Evolutionary conservation across 1,140 invertebrate genomes (phyloP).

Genomic region (Drosophila subpulchrella): DNA sequence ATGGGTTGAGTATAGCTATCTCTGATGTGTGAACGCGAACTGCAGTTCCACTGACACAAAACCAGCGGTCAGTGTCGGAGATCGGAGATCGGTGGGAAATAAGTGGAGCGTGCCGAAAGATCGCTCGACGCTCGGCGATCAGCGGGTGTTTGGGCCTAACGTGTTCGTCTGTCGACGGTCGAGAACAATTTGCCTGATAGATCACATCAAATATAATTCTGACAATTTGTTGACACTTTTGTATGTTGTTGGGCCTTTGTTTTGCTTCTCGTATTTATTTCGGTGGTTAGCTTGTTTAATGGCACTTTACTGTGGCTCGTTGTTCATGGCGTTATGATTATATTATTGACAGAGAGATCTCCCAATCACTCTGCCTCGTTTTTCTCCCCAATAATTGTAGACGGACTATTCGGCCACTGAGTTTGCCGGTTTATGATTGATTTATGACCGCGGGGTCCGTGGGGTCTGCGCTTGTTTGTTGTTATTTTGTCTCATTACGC

Average conservation of each 20-base stretch:
- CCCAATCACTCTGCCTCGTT: background rate
- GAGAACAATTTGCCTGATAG: slow-evolving; percentile 64
- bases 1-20: background rate
- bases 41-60: slow-evolving; percentile 25
- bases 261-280: slow-evolving; percentile 44
- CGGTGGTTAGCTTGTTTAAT: slow-evolving; percentile 50
- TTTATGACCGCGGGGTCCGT: slow-evolving; percentile 26
- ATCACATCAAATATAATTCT: slow-evolving; percentile 59
- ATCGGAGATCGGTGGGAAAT: slow-evolving; percentile 25
- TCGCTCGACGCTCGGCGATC: slow-evolving; percentile 15
- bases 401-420: slow-evolving; percentile 24
- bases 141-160: slow-evolving; percentile 12
- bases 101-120: slow-evolving; percentile 55
- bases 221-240: slow-evolving; percentile 77
- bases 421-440: slow-evolving; percentile 37
- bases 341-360: slow-evolving; percentile 27
- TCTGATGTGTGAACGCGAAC: background rate
- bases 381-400: slow-evolving; percentile 27
- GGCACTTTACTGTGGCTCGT: slow-evolving; percentile 31
- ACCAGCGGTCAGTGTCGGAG: background rate
- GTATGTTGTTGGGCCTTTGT: slow-evolving; percentile 29
- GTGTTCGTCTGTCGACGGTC: slow-evolving; percentile 21
- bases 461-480: slow-evolving; percentile 36
- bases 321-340: slow-evolving; percentile 22
- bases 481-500: slow-evolving; percentile 46